A percentile compares a stretch with the other conserved stretches of the same genome.
Conservation (phyloP, 2,888 invertebrate genomes). For the Villa cingulata region DNA sequence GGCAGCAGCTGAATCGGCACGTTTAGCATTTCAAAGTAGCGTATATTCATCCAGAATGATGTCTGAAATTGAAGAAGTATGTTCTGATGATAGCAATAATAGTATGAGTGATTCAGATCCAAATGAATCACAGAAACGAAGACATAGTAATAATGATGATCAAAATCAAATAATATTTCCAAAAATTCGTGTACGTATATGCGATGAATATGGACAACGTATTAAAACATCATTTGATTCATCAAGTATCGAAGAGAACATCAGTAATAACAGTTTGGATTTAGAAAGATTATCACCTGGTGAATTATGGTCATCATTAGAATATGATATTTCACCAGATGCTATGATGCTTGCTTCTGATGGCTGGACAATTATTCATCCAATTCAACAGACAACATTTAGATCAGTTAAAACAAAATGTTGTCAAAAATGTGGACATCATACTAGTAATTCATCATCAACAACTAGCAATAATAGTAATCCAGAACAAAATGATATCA, state of each 20-base stretch:
- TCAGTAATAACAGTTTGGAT: neutral
- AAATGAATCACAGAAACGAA: neutral
- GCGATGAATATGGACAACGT: slow-evolving; percentile 17
- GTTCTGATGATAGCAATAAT: slow-evolving; percentile 6
- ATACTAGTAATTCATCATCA: neutral
- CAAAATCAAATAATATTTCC: slow-evolving; percentile 1
- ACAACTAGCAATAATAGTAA: too few species aligned
- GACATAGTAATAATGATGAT: neutral
- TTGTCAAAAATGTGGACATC: slow-evolving; percentile 12
- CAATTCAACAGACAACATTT: neutral
- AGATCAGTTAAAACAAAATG: neutral
- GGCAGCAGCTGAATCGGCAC: slow-evolving; percentile 4
- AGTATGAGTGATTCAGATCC: neutral
- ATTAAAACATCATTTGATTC: slow-evolving; percentile 18
- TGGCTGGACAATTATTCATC: slow-evolving; percentile 4
- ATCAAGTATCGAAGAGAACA: slow-evolving; percentile 3
- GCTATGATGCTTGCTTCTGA: slow-evolving; percentile 1
- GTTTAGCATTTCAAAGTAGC: slow-evolving; percentile 1
- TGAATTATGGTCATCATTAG: slow-evolving; percentile 4
- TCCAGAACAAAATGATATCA: too few species aligned
- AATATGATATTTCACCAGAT: slow-evolving; percentile 2
- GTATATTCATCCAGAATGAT: neutral
- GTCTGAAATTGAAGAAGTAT: slow-evolving; percentile 17
- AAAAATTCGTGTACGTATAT: slow-evolving; percentile 13
- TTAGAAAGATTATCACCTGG: neutral